Percentiles rank a stretch among this genome's conserved stretches.
Evolutionary conservation across 2,797 vertebrate species (phyloP).

Genomic region (Gymnopithys bicolor): DNA sequence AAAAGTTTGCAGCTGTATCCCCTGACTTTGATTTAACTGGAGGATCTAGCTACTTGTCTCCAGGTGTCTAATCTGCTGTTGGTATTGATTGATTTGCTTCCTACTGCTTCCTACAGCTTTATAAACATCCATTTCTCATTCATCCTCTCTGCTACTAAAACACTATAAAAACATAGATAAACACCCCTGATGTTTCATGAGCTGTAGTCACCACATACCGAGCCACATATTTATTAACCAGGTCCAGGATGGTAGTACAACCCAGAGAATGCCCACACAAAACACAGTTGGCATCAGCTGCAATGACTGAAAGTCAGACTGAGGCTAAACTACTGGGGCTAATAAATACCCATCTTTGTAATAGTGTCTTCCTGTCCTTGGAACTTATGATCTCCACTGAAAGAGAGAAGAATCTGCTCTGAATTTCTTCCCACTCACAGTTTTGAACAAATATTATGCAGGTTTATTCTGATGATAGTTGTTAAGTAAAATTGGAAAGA

Average conservation of each 20-base stretch:
- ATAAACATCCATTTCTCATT: neutral
- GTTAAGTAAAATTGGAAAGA: neutral
- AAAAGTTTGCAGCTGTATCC: neutral
- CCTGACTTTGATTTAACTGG: neutral
- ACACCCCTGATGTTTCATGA: neutral
- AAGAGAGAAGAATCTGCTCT: neutral
- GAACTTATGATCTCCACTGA: neutral
- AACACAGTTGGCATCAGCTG: neutral
- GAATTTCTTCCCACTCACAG: neutral
- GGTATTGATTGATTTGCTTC: neutral
- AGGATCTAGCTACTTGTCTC: neutral
- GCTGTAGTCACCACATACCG: neutral
- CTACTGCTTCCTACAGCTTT: neutral
- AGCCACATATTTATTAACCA: neutral
- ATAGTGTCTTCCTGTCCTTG: neutral
- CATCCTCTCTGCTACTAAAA: neutral
- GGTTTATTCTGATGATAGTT: neutral
- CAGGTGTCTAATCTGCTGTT: neutral
- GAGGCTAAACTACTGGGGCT: neutral
- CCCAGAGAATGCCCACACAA: neutral
- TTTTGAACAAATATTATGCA: rapidly evolving
- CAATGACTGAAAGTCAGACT: neutral
- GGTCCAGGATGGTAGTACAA: neutral
- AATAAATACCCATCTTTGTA: neutral
- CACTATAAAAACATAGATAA: neutral